These are phyloP conservation scores for Coccyzus lansbergi DNA, from an alignment of 2,797 vertebrate species.

Conservation along the genomic window DNA sequence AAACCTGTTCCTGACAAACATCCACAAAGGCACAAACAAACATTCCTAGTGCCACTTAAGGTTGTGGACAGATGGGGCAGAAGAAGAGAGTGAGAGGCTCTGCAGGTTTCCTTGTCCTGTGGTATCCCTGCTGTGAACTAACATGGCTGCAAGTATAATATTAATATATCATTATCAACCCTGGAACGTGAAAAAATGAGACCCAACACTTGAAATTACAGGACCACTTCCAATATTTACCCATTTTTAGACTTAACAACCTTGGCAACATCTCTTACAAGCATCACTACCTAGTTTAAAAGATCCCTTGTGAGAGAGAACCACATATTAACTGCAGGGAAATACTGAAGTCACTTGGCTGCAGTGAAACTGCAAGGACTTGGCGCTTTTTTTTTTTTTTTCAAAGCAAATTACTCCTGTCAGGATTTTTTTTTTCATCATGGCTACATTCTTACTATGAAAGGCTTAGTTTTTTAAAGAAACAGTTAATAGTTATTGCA, in stretches of 20 bases:
- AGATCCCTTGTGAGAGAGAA: slow-evolving; percentile 2
- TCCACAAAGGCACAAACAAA: no score
- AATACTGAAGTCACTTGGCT: slow-evolving; percentile 34
- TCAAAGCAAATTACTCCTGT: not conserved
- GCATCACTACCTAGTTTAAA: slow-evolving; percentile 7
- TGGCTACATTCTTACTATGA: not conserved
- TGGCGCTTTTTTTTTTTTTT: not conserved
- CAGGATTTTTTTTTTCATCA: not conserved
- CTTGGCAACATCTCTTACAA: slow-evolving; percentile 27
- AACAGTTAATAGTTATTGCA: not conserved
- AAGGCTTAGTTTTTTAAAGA: not conserved
- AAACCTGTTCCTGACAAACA: not conserved
- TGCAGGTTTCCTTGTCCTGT: not conserved
- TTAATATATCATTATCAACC: not conserved
- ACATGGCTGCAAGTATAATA: not conserved
- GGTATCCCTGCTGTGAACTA: not conserved
- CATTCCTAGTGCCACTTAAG: not conserved
- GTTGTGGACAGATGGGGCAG: not conserved
- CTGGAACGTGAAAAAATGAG: not conserved
- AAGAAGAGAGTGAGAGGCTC: not conserved
- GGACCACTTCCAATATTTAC: not conserved
- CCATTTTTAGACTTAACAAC: slow-evolving; percentile 44
- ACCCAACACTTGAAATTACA: not conserved
- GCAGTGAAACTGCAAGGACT: not conserved
- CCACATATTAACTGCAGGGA: slow-evolving; percentile 11